A percentile compares a stretch with the other conserved stretches of the same genome.
Conservation (phyloP, 2,113 vertebrate species). For the Uropsilus gracilis region DNA sequence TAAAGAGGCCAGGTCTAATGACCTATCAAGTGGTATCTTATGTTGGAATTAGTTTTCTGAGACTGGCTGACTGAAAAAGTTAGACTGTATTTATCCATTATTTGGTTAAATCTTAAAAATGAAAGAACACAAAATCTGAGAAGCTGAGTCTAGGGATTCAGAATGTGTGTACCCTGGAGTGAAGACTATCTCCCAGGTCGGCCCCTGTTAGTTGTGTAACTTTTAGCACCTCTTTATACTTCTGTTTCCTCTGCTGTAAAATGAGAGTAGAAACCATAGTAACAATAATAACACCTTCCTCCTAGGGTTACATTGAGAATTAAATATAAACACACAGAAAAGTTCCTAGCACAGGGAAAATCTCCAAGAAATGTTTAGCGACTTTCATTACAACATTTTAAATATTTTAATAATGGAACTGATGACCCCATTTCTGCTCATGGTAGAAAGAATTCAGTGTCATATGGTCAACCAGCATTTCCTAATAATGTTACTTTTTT, state of each 20-base stretch:
- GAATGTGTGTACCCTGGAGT: neutral
- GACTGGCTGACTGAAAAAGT: neutral
- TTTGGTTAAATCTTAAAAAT: conserved; percentile 1
- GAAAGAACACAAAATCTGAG: neutral
- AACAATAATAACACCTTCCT: neutral
- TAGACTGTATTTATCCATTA: neutral
- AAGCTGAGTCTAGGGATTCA: neutral
- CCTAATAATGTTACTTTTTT: neutral
- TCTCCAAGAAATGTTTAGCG: neutral
- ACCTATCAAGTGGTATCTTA: neutral
- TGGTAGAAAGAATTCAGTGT: neutral
- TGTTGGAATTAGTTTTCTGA: neutral
- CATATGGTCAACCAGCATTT: neutral
- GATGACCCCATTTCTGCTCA: conserved; percentile 19
- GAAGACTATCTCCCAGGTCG: neutral
- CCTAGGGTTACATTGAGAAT: neutral
- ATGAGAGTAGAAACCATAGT: neutral
- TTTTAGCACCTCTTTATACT: neutral
- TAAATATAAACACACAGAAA: neutral
- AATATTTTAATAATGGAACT: neutral
- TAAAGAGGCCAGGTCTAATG: neutral
- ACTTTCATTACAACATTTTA: neutral
- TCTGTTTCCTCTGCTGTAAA: neutral
- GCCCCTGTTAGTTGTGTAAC: neutral
- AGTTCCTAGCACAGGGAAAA: neutral